phyloP scores from a whole-genome alignment of 2,888 invertebrate genomes.

The Antheraea yamamai region DNA sequence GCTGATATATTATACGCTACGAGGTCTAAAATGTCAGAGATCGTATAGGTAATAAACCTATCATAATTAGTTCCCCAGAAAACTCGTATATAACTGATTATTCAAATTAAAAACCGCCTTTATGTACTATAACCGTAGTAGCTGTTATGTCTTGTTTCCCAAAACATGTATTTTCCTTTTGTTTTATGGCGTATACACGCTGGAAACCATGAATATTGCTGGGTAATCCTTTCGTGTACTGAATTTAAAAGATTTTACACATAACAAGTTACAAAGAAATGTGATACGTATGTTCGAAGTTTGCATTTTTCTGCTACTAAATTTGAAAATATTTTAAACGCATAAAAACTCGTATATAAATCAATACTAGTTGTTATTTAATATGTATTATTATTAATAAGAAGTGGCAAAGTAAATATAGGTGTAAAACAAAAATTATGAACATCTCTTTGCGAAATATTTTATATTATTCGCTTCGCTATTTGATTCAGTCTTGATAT shows the following conservation, averaged over 20 bases:
- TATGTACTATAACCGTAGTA: background rate
- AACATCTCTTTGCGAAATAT: background rate
- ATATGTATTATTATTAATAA: background rate
- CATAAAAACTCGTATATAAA: background rate
- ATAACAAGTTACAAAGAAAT: background rate
- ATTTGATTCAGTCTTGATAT: background rate
- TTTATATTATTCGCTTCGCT: background rate
- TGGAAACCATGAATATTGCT: background rate
- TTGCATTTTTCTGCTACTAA: too few species aligned
- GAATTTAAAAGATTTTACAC: background rate
- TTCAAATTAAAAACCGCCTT: slow-evolving; percentile 1
- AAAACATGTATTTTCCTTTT: background rate
- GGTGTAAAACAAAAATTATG: background rate
- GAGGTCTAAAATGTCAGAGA: slow-evolving; percentile 10
- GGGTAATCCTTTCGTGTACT: background rate
- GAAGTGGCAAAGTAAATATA: background rate
- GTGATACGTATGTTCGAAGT: too few species aligned
- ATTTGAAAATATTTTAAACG: background rate
- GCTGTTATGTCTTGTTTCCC: background rate
- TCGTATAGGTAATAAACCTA: slow-evolving; percentile 1
- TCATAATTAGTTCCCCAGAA: slow-evolving; percentile 9
- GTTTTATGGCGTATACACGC: background rate
- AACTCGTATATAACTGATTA: slow-evolving; percentile 13
- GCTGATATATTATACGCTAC: background rate
- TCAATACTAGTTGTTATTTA: background rate